Evolutionary conservation across 1,140 invertebrate genomes (phyloP), one percentile per base, ranked within the genome.

Genomic region (Drosophila guanche): DNA sequence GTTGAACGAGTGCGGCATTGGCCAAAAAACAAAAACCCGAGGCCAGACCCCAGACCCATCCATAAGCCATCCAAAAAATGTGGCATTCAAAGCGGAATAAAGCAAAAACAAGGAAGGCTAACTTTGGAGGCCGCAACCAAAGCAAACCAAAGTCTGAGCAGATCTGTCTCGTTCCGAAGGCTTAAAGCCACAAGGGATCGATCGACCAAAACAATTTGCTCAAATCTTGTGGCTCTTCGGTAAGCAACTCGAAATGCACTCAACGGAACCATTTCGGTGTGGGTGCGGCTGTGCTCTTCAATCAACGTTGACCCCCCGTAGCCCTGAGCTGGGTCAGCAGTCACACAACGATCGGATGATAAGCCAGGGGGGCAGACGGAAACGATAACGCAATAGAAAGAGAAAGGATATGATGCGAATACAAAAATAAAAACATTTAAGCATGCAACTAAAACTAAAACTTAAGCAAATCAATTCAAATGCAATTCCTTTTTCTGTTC

Each of bases 1-100:
- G 74, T 75, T 83, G 79, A 83, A 83, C 79, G 74, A 48, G 52
- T 25, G 22, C 53, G 79, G 46, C 75, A 79, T 79, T 84, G 79
- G 79, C 60, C 60, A 72, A 58, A 53, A 52, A 48, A 23, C 59
- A 53, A 43, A 46, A 48, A 53, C 37, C 56, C 29, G 33, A 48
- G 10, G 23, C 40, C 41, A 16, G 12, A 1, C 16, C 16, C 16
- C 16, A 57, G 42, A 59, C 48, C 53, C 43, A 67, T 40, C 47
- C 56, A 52, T 16, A 20, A 47, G 12, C 5, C 27, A 23, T 68
- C 62, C 41, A 61, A 54, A 50, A 71, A 58, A 52, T 71, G 61
- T 72, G 66, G 63, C 66, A 69, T 68, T 69, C 66, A 68, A 72
- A 45, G 29, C 45, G 40, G 6, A 40, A 58, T 50, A 29, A 23